Evolutionary conservation across 2,113 vertebrate species (phyloP), one percentile per base, ranked within the genome.

Genomic region (Nerophis ophidion): DNA sequence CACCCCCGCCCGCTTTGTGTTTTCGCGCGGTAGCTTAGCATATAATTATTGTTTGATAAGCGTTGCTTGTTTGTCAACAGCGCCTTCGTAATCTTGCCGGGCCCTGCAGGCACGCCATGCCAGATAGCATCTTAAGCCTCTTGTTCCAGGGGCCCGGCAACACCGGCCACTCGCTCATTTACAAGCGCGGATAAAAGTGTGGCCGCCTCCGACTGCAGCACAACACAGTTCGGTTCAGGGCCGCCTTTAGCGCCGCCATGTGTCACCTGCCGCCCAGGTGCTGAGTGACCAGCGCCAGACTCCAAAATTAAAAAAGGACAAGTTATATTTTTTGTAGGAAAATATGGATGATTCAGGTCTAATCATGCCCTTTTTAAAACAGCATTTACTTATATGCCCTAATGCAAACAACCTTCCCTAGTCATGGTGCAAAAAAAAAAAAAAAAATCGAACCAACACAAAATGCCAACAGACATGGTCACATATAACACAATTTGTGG

Each of bases 21-120:
- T 84, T 75, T 71, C 76, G 69, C 66, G 83, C 61, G 66, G 85
- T 84, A 84, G 86, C 84, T 91, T 91, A 89, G 84, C 87, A 90
- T 90, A 85, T 87, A 89, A 90, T 91, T 91, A 91, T 81, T 79
- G 81, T 74, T 84, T 87, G 90, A 89, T 91, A 89, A 90, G 80
- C 81, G 85, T 81, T 71, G 72, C 85, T 90, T 91, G 89, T 91
- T 90, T 90, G 89, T 90, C 87, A 91, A 91, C 86, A 89, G 78
- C 75, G 79, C 82, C 84, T 85, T 89, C 83, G 86, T 88, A 90
- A 90, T 90, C 87, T 89, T 80, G 80, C 74, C 80, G 81, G 82
- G 81, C 85, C 86, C 87, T 88, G 88, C 85, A 87, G 89, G 84
- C 83, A 75, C 84, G 68, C 78, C 65, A 61, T 82, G 76, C 11